phyloP scores from a whole-genome alignment of 2,797 vertebrate genomes.

The Neosilurus hyrtlii region DNA sequence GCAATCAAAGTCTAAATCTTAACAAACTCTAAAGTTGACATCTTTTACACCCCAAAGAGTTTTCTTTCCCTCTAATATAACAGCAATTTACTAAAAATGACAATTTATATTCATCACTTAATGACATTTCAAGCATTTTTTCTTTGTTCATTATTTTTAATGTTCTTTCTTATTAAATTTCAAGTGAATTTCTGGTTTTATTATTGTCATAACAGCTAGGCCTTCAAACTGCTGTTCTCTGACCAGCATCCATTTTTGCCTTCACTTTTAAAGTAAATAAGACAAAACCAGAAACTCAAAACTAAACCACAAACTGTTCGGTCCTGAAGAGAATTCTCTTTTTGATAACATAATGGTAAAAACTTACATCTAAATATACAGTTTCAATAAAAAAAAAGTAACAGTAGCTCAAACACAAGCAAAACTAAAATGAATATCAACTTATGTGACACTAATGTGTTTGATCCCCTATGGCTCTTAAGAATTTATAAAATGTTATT shows the following conservation, averaged over 20 bases:
- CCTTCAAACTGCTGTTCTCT: not conserved
- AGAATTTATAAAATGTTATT: not conserved
- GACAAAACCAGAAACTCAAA: not conserved
- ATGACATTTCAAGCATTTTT: not conserved
- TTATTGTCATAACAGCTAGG: not conserved
- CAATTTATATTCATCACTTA: not conserved
- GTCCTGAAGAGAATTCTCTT: not conserved
- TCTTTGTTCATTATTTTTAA: not conserved
- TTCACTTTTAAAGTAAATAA: not conserved
- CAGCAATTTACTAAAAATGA: not conserved
- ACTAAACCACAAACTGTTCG: not conserved
- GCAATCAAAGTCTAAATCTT: not conserved
- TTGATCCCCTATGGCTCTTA: not conserved
- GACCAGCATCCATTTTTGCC: not conserved
- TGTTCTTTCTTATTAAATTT: too few relatives aligned
- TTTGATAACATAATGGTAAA: not conserved
- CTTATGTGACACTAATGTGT: not conserved
- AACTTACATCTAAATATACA: not conserved
- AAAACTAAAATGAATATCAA: too few relatives aligned
- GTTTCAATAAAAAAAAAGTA: too few relatives aligned
- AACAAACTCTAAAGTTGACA: not conserved
- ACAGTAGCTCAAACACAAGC: too few relatives aligned
- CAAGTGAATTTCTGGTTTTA: not conserved
- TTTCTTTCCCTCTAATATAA: not conserved
- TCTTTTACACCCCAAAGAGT: not conserved